Base-by-base conservation (phyloP, 1,140 invertebrate genomes). In the Ladona fulva region DNA sequence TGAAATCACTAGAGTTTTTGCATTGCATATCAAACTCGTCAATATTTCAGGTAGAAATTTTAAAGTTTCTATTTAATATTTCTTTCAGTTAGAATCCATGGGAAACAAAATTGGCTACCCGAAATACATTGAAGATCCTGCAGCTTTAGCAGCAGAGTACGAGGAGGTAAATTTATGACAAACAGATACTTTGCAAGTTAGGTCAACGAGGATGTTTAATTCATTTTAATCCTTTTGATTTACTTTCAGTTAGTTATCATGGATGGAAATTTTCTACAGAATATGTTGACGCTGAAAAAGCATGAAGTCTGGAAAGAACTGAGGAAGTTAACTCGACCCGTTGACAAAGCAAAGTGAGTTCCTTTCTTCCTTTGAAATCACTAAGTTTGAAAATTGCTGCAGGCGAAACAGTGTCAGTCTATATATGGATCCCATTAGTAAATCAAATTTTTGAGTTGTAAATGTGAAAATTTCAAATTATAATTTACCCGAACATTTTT, bases 331-430 rank as follows among this genome's bases (percentile, higher is more conserved):
- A 83, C 85, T 75, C 82, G 85, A 74, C 82, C 85, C 16, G 86
- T 88, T 0, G 86, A 89, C 79, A 87, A 86, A 79, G 86, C 86
- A 37, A 86, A 84, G 87, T 88, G 84, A 82, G 80, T 79, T n/a
- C n/a, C 19, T 74, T 74, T 59, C 24, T 77, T 14, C 0, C 24
- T 74, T 37, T n/a, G n/a, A n/a, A n/a, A n/a, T n/a, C n/a, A n/a
- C n/a, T n/a, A n/a, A n/a, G n/a, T n/a, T n/a, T n/a, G n/a, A n/a
- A n/a, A n/a, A n/a, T n/a, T n/a, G n/a, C n/a, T n/a, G n/a, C n/a
- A n/a, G n/a, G n/a, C n/a, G n/a, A n/a, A n/a, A n/a, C n/a, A n/a
- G n/a, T n/a, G n/a, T n/a, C n/a, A n/a, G n/a, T n/a, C n/a, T n/a
- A n/a, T n/a, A n/a, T n/a, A n/a, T n/a, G n/a, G n/a, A n/a, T n/a